Evolutionary conservation across 2,888 invertebrate species (phyloP), one percentile per base, ranked within the genome.

Genomic region (Ptychoptera albimana): DNA sequence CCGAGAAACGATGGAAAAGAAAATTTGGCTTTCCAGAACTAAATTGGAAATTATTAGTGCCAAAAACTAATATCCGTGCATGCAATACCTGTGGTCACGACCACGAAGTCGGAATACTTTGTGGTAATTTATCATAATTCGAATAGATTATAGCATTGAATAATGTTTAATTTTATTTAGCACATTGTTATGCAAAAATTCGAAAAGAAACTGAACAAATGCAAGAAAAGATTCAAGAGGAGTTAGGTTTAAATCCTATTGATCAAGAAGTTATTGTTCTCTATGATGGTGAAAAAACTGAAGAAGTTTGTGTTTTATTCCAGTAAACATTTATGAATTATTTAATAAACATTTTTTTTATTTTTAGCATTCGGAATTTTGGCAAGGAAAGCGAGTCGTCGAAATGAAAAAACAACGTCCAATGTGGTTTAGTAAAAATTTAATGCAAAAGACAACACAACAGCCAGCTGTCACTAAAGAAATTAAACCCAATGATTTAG

Each of bases 341-440:
- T 31, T n/a, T n/a, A n/a, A n/a, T n/a, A n/a, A n/a, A 23, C 37
- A 13, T 31, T 41, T 32, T 42, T 38, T 38, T 12, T 39, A 8
- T 37, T 50, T 54, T 7, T 60, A 77, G 66, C 68, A 73, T 1
- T 64, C 68, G 29, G 77, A 79, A 53, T 71, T 68, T 50, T 72
- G 73, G 62, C 66, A 77, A 54, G 77, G 78, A 1, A 88, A 87
- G 64, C 73, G 82, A 53, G 73, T 93, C 49, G 76, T 94, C 12
- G 91, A 93, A 69, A 75, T 91, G 73, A 71, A 82, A 39, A 89
- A 85, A 60, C 74, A 80, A 45, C 72, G 92, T 49, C 93, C 93
- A 5, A 65, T 75, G 36, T 94, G 92, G 91, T 94, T 92, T 58
- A 79, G 82, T 51, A 79, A 78, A 55, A 88, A 89, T 66, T 70